Conservation (phyloP, 1,140 invertebrate species). For the Drosophila nikananu region DNA sequence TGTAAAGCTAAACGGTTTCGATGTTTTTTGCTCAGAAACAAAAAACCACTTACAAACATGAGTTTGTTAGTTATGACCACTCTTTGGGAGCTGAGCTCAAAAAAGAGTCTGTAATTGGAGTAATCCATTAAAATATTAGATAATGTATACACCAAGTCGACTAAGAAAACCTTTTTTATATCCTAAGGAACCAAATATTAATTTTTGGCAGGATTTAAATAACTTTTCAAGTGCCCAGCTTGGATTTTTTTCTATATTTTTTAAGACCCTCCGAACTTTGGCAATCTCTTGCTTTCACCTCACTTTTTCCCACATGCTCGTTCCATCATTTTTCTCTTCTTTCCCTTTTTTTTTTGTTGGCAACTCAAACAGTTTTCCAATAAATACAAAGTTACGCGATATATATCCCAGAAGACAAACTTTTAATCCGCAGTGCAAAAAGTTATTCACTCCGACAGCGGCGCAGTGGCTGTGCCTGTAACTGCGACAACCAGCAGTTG, state of each 20-base stretch:
- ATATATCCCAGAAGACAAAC: slow-evolving; percentile 28
- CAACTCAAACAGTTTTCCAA: slow-evolving; percentile 43
- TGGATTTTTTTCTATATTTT: not conserved
- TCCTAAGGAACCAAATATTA: not conserved
- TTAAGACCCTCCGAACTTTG: slow-evolving; percentile 7
- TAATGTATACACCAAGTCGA: not conserved
- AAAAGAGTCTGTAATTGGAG: not conserved
- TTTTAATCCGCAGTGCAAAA: slow-evolving; percentile 60
- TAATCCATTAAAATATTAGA: not conserved
- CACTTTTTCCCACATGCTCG: not conserved
- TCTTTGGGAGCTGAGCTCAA: not conserved
- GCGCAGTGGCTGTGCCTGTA: slow-evolving; percentile 6
- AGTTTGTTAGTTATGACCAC: not conserved
- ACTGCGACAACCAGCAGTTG: slow-evolving; percentile 49
- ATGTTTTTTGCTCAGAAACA: slow-evolving; percentile 11
- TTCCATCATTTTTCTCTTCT: slow-evolving; percentile 5
- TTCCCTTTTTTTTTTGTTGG: not conserved
- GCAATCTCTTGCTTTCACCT: slow-evolving; percentile 24
- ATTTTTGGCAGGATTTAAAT: slow-evolving; percentile 8
- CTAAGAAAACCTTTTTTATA: not conserved
- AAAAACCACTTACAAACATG: not conserved
- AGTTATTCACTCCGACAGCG: slow-evolving; percentile 58
- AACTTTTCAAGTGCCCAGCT: slow-evolving; percentile 6
- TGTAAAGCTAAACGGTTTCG: slow-evolving; percentile 54
- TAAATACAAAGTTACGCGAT: slow-evolving; percentile 31